Conservation (phyloP, 1,140 invertebrate genomes). For the Drosophila willistoni region DNA sequence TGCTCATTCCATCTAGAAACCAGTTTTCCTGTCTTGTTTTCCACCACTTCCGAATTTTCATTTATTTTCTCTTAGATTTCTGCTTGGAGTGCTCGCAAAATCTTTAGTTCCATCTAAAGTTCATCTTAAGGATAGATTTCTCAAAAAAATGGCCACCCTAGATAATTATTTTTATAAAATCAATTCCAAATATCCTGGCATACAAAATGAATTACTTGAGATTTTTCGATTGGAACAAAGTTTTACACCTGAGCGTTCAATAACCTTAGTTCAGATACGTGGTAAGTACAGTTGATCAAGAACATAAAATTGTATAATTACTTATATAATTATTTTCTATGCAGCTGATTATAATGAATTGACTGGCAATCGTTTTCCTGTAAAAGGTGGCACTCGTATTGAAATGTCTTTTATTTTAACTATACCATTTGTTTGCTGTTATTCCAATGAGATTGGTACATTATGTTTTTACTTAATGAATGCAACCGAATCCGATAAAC, state of each 20-base stretch:
- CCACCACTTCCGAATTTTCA: conserved; percentile 20
- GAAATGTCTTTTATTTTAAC: conserved; percentile 56
- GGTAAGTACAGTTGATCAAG: conserved; percentile 39
- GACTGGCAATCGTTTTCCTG: conserved; percentile 49
- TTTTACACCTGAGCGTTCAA: conserved; percentile 39
- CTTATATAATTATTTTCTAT: conserved; percentile 14
- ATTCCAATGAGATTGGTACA: conserved; percentile 48
- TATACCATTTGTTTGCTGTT: conserved; percentile 51
- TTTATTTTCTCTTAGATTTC: conserved; percentile 29
- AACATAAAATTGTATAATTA: neutral
- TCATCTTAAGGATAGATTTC: neutral
- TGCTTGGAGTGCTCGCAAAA: conserved; percentile 27
- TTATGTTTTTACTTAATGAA: conserved; percentile 48
- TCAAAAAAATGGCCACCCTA: conserved; percentile 35
- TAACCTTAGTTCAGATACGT: conserved; percentile 57
- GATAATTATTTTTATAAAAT: conserved; percentile 58
- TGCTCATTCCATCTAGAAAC: conserved; percentile 32
- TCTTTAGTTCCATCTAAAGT: neutral
- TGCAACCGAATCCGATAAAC: neutral
- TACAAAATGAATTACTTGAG: conserved; percentile 32
- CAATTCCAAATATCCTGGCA: conserved; percentile 31
- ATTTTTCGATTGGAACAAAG: conserved; percentile 37
- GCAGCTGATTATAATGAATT: conserved; percentile 46
- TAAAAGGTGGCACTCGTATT: conserved; percentile 46
- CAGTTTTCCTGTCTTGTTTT: conserved; percentile 16